These are phyloP conservation scores for Zelleria hepariella DNA, from an alignment of 2,888 invertebrate genomes.

Conservation along the genomic window DNA sequence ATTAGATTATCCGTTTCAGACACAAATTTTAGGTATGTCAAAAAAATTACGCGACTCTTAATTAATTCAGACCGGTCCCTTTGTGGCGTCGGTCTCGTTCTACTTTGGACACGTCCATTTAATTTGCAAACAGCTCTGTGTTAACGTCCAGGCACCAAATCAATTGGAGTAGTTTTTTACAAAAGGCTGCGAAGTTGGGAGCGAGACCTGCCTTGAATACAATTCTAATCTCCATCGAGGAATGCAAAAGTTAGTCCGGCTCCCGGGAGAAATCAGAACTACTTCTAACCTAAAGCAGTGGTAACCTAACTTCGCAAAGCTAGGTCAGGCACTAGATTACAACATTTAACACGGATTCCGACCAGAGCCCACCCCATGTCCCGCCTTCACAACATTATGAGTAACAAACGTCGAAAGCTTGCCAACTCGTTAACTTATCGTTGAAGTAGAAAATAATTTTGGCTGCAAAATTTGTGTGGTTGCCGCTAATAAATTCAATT, in stretches of 20 bases:
- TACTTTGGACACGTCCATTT: not conserved
- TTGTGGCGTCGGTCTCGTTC: not conserved
- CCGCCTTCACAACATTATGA: slow-evolving; percentile 12
- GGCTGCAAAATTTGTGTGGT: slow-evolving; percentile 9
- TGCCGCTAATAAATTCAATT: not conserved
- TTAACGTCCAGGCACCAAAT: not conserved
- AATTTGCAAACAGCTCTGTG: not conserved
- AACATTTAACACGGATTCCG: slow-evolving; percentile 40
- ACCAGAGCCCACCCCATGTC: slow-evolving; percentile 8
- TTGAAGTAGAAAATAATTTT: slow-evolving; percentile 14
- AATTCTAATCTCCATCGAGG: not conserved
- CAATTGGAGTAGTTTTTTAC: not conserved
- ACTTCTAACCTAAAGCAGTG: not conserved
- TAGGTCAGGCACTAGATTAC: slow-evolving; percentile 31
- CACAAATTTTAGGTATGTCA: not conserved
- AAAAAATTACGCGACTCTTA: not conserved
- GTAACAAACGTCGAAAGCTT: slow-evolving; percentile 36
- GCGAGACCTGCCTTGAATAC: not conserved
- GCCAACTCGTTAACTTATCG: slow-evolving; percentile 28
- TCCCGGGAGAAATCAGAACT: slow-evolving; percentile 5
- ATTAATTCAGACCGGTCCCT: not conserved
- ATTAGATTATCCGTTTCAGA: slow-evolving; percentile 44
- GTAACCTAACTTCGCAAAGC: not conserved
- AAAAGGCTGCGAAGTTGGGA: not conserved
- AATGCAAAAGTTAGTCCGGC: slow-evolving; percentile 1